Evolutionary conservation across 2,113 vertebrate species (phyloP), one percentile per base, ranked within the genome.

Genomic region (Potamarius usumacintae): DNA sequence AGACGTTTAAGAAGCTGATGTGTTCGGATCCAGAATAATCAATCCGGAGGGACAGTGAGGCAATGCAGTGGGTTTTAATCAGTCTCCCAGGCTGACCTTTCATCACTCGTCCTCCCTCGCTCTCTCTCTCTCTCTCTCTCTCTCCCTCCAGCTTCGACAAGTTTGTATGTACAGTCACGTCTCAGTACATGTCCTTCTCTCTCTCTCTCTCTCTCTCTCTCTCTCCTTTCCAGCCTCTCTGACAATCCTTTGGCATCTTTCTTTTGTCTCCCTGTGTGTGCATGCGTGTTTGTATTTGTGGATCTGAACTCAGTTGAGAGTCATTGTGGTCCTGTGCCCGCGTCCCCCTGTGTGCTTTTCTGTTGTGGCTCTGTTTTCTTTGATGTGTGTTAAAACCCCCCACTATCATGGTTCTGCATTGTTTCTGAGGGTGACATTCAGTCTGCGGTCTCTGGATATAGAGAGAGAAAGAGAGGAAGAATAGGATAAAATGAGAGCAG

Each of bases 381-480:
- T 90, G 89, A 91, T 88, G 91, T 89, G 83, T 78, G 60, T 86
- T 85, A 79, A 89, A 85, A 55, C 88, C 82, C 34, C 88, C 83
- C 55, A 8, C n/a, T 90, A 69, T 72, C 76, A 65, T 80, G 87
- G 85, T 62, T 88, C 87, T 87, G 83, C 83, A 84, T 74, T 60
- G 77, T 82, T 84, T 90, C 83, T 86, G 83, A 85, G 88, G 89
- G 86, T 90, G 79, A 87, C 89, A 86, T 91, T 89, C 30, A 76
- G 84, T 90, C 86, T 69, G 79, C 62, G 48, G 78, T 85, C 88
- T 87, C 85, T 87, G 86, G 86, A 27, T 74, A 71, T 69, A 52
- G 60, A 86, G 63, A 15, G 42, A 53, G 15, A 57, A 57, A 72
- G 53, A 74, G 67, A 58, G 53, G 50, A 30, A 30, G 17, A 27